phyloP scores from a whole-genome alignment of 1,140 invertebrate genomes.

The Cecropterus lyciades region DNA sequence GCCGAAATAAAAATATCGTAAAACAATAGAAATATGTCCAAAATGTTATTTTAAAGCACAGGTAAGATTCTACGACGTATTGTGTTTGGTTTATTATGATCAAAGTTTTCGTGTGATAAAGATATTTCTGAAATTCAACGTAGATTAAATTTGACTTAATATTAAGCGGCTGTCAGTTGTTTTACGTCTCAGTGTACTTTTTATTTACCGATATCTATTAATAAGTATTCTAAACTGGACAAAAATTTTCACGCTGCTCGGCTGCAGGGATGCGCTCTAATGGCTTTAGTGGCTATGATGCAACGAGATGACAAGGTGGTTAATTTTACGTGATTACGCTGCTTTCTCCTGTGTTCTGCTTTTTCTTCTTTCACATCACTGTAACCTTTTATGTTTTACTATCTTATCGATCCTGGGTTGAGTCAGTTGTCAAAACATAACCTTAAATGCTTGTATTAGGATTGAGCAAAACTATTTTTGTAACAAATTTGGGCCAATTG shows the following conservation, averaged over 20 bases:
- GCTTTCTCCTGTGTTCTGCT: slow-evolving; percentile 49
- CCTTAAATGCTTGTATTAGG: slow-evolving; percentile 28
- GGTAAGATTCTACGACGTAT: slow-evolving; percentile 51
- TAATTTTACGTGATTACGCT: slow-evolving; percentile 42
- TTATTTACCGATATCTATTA: slow-evolving; percentile 49
- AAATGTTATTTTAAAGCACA: slow-evolving; percentile 66
- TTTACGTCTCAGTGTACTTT: slow-evolving; percentile 74
- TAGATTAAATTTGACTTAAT: slow-evolving; percentile 60
- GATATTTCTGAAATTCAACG: slow-evolving; percentile 53
- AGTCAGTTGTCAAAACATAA: slow-evolving; percentile 30
- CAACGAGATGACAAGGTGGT: slow-evolving; percentile 82
- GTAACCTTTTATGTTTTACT: slow-evolving; percentile 5
- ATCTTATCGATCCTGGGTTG: background rate
- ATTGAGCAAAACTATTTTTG: slow-evolving; percentile 24
- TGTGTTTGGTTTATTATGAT: slow-evolving; percentile 17
- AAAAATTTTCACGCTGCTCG: slow-evolving; percentile 68
- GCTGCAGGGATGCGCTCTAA: slow-evolving; percentile 66
- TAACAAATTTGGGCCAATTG: slow-evolving; percentile 15
- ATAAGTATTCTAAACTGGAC: slow-evolving; percentile 56
- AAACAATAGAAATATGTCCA: slow-evolving; percentile 47
- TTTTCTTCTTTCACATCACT: slow-evolving; percentile 27
- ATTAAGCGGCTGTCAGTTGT: slow-evolving; percentile 80
- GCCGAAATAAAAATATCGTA: slow-evolving; percentile 57
- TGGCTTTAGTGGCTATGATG: slow-evolving; percentile 66
- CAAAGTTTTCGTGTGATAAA: slow-evolving; percentile 22